Evolutionary conservation across 2,113 vertebrate species (phyloP), one percentile per base, ranked within the genome.

Genomic region (Vombatus ursinus): DNA sequence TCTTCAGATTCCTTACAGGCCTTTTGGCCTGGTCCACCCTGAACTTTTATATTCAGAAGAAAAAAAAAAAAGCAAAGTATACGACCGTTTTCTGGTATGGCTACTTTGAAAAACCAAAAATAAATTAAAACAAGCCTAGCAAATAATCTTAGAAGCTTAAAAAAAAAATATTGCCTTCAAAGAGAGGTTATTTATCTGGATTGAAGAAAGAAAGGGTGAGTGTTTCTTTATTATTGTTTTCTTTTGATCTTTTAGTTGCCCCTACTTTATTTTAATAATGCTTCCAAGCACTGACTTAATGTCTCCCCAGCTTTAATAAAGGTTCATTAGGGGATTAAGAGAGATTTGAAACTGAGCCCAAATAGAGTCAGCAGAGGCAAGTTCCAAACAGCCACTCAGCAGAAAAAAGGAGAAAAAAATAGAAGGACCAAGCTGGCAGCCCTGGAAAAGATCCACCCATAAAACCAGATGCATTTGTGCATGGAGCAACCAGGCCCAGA

Each of bases 291-390:
- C 98, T n/a, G 51, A 97, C 97, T 98, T 97, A 96, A 98, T 97
- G 95, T 95, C 96, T 96, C 95, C 97, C 95, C 94, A 97, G 96
- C 92, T 98, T 98, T 98, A 98, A 98, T 98, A 98, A 98, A 98
- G 96, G 96, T 98, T 98, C 97, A 97, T 97, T 98, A 98, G 97
- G 97, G 98, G 98, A 98, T 98, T 98, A 98, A 97, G 90, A 97
- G 96, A 97, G 97, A 98, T 98, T 98, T 98, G 98, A 99, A 98
- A 98, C 26, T 10, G 96, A 98, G 97, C 98, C 98, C 50, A 95
- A 84, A 96, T 44, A 51, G 54, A 98, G 97, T 98, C 98, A 98
- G 97, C 98, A 98, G 95, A 98, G 97, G 95, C 91, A 96, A 96
- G 96, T 95, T 98, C 96, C 97, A 98, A 98, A 98, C 94, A 96